Percentiles rank a stretch among this genome's conserved stretches.
Conservation (phyloP, 2,797 vertebrate genomes). For the Iguana delicatissima region DNA sequence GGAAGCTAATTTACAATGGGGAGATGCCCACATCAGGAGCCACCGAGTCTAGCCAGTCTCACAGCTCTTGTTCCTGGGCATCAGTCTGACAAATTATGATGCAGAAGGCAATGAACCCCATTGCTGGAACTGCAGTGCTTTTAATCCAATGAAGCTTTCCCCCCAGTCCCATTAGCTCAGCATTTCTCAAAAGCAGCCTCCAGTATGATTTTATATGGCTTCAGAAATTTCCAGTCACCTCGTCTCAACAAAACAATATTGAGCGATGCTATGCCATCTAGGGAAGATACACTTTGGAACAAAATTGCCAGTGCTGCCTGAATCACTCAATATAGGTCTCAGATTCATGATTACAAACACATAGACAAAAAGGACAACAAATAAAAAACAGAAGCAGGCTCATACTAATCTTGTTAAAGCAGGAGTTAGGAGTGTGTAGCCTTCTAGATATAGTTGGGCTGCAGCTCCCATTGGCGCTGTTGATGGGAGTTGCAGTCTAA, state of each 20-base stretch:
- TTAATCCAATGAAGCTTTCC: constrained; percentile 61
- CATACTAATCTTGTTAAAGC: not conserved
- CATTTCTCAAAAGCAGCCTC: constrained; percentile 28
- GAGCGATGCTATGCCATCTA: not conserved
- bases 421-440: not conserved
- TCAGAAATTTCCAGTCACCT: not conserved
- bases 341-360: not conserved
- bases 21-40: constrained; percentile 68
- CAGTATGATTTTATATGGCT: not conserved
- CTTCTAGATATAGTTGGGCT: not conserved
- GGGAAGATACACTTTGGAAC: not conserved
- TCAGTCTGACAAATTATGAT: constrained; percentile 62
- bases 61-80: constrained; percentile 53
- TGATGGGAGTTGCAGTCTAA: not conserved
- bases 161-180: constrained; percentile 38
- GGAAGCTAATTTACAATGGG: constrained; percentile 68
- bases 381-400: not conserved
- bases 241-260: not conserved
- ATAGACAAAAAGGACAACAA: not conserved
- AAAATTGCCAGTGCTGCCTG: not conserved
- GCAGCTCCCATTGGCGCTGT: not conserved
- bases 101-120: constrained; percentile 45
- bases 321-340: not conserved
- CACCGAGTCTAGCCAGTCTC: constrained; percentile 76
- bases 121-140: constrained; percentile 51